Conservation (phyloP, 2,888 invertebrate species). For the Trilocha varians region DNA sequence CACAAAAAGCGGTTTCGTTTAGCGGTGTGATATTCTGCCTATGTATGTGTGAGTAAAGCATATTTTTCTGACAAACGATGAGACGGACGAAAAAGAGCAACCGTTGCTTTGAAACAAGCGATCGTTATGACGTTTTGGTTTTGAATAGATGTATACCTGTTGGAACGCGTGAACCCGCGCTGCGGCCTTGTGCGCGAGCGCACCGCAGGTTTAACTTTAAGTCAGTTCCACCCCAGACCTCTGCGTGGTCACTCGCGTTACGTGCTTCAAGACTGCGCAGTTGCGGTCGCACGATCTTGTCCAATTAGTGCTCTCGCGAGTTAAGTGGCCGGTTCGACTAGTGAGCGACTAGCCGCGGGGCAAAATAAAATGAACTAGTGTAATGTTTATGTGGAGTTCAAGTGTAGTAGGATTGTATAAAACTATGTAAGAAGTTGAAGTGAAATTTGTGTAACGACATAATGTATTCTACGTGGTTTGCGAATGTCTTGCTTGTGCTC, state of each 20-base stretch:
- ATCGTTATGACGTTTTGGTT: conserved; percentile 49
- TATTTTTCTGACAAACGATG: conserved; percentile 66
- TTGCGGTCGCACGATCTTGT: conserved; percentile 56
- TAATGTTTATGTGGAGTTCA: conserved; percentile 47
- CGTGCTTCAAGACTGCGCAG: conserved; percentile 36
- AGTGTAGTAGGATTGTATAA: conserved; percentile 50
- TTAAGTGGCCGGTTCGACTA: conserved; percentile 67
- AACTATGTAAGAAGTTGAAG: conserved; percentile 60
- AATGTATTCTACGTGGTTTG: conserved; percentile 59
- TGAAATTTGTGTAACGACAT: conserved; percentile 51
- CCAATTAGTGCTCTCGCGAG: conserved; percentile 70
- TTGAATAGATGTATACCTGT: conserved; percentile 63
- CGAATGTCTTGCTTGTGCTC: conserved; percentile 54
- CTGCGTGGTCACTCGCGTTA: conserved; percentile 57
- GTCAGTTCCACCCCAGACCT: conserved; percentile 70
- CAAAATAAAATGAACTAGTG: conserved; percentile 52
- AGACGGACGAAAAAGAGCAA: conserved; percentile 40
- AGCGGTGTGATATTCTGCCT: conserved; percentile 38
- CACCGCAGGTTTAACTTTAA: conserved; percentile 62
- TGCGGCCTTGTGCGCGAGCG: conserved; percentile 76
- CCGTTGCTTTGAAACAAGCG: conserved; percentile 35
- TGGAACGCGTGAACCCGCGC: conserved; percentile 75
- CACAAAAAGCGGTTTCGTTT: conserved; percentile 69
- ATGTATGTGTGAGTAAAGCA: conserved; percentile 50
- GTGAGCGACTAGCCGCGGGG: conserved; percentile 46